Conservation (phyloP, 2,797 vertebrate species). For the Allenopithecus nigroviridis region DNA sequence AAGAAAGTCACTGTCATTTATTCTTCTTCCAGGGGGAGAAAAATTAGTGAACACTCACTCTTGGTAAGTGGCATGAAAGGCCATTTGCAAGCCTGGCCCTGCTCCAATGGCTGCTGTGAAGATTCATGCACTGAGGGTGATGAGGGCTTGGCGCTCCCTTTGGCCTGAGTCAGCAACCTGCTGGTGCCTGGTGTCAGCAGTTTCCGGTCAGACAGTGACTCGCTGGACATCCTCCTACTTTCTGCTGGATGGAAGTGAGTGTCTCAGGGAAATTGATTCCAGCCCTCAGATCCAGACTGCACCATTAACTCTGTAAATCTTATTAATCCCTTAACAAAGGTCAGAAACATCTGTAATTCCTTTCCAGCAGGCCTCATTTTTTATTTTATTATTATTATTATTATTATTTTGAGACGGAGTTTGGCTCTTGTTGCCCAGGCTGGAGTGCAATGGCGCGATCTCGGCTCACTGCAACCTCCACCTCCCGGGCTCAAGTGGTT, state of each 20-base stretch:
- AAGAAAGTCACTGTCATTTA: slow-evolving; percentile 30
- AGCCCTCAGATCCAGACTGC: neutral
- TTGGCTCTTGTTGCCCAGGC: too few relatives aligned
- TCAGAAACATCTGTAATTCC: neutral
- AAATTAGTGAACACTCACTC: slow-evolving; percentile 10
- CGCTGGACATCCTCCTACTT: slow-evolving; percentile 11
- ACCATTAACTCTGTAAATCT: neutral
- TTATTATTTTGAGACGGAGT: too few relatives aligned
- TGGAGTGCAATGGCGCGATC: too few relatives aligned
- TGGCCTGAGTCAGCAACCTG: slow-evolving; percentile 34
- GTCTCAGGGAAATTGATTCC: neutral
- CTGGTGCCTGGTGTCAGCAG: neutral
- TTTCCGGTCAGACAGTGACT: neutral
- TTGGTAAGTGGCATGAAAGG: slow-evolving; percentile 39
- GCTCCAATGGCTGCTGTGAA: slow-evolving; percentile 21
- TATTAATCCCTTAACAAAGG: neutral
- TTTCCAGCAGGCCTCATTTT: neutral
- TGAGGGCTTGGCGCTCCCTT: neutral
- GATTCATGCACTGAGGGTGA: neutral
- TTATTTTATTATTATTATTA: too few relatives aligned
- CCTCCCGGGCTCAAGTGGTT: too few relatives aligned
- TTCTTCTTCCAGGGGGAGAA: neutral
- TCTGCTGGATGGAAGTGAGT: neutral
- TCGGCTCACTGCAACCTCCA: too few relatives aligned
- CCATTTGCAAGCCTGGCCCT: slow-evolving; percentile 37